Percentiles rank a stretch among this genome's conserved stretches.
These are phyloP conservation scores for Phoeniculus purpureus DNA, from an alignment of 2,797 vertebrate genomes.

Conservation along the genomic window DNA sequence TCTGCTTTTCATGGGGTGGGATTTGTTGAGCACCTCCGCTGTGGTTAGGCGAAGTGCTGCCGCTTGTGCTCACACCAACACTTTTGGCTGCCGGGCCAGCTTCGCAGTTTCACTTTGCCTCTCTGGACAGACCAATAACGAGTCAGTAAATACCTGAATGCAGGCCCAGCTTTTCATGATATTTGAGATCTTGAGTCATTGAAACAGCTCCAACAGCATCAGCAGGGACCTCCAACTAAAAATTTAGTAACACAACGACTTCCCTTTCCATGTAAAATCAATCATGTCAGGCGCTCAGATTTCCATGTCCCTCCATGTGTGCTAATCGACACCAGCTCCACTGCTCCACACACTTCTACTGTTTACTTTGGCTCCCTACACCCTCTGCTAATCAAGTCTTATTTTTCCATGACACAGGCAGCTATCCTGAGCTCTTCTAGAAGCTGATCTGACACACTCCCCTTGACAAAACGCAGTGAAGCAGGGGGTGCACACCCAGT, in stretches of 20 bases:
- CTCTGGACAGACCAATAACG: no score
- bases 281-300: not conserved
- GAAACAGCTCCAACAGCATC: not conserved
- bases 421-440: not conserved
- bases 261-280: not conserved
- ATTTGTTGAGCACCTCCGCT: accelerated
- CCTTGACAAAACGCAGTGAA: slow-evolving; percentile 3
- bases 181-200: not conserved
- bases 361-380: slow-evolving; percentile 29
- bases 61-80: accelerated
- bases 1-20: not conserved
- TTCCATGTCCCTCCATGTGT: not conserved
- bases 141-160: not conserved
- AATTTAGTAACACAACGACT: not conserved
- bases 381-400: not conserved
- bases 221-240: not conserved
- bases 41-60: not conserved
- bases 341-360: not conserved
- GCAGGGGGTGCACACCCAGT: not conserved
- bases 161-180: not conserved
- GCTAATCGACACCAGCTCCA: not conserved
- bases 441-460: not conserved
- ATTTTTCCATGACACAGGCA: slow-evolving; percentile 21
- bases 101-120: not conserved
- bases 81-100: not conserved